Evolutionary conservation across 2,113 vertebrate genomes (phyloP), one percentile per base, ranked within the genome.

Genomic region (Psephotus haematonotus): DNA sequence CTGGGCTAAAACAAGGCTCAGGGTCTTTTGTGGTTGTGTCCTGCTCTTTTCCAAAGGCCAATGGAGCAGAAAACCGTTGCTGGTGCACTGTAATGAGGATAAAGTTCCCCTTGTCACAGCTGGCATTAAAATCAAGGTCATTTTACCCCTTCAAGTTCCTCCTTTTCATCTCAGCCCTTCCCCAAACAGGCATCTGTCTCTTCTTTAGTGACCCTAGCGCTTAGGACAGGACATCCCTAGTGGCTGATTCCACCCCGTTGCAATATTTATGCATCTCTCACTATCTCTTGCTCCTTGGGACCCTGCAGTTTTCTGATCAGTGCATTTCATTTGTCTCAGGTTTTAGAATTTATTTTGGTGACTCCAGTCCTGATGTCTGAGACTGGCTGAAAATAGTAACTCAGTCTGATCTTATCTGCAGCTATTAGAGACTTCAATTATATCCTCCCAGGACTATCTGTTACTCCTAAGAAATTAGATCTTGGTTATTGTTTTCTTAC

Each of bases 401-500:
- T 11, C 57, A 64, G 67, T 3, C 86, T 24, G 96, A 97, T 97
- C 87, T 97, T 97, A 97, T 97, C 96, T 67, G 84, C 77, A 20
- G 89, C 94, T 43, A 77, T 88, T 72, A 71, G 67, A 97, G 94
- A 79, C 95, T 82, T 80, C 86, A 90, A 57, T 93, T 77, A 70
- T 90, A 44, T 31, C 88, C 95, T 94, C 82, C 95, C 23, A 17
- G 47, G 60, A 70, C 78, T 74, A 64, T 92, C 96, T 84, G 70
- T 44, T 93, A 86, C 95, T 93, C 93, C 88, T 50, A 25, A 44
- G 96, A 97, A 97, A 97, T 90, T 63, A 86, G 95, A 97, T 93
- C 96, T 77, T 7, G 6, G 2, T 46, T 92, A 6, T 94, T 96
- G 95, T 95, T 95, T 92, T 88, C 71, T 88, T 95, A 83, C 64